A percentile compares a stretch with the other conserved stretches of the same genome.
Evolutionary conservation across 2,888 invertebrate genomes (phyloP).

Genomic region (Eupithecia pulchellata): DNA sequence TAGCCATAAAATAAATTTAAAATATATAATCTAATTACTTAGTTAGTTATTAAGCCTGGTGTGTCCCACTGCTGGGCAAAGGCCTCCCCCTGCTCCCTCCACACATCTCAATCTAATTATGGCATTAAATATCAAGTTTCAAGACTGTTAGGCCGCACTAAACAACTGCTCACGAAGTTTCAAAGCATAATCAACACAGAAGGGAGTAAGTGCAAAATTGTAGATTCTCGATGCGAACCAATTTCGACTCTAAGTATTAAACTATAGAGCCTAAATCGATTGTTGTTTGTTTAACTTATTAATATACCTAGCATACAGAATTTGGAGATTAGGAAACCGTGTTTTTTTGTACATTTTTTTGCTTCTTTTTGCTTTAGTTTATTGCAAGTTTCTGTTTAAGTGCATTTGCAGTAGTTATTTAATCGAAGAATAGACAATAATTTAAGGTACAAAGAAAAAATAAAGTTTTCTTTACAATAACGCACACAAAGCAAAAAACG

Average conservation of each 20-base stretch:
- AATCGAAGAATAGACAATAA: not conserved
- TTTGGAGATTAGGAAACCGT: conserved; percentile 79
- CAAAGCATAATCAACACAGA: conserved; percentile 57
- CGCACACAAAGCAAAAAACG: no score
- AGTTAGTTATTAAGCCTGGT: no score
- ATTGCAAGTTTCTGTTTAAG: conserved; percentile 5
- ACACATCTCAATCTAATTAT: no score
- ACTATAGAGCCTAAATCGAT: conserved; percentile 37
- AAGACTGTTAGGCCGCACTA: conserved; percentile 54
- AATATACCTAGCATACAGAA: conserved; percentile 75
- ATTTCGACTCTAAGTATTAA: conserved; percentile 45
- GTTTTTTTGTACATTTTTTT: conserved; percentile 60
- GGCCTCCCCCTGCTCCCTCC: no score
- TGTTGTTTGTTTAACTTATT: conserved; percentile 71
- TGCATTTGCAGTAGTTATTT: not conserved
- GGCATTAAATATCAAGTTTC: conserved; percentile 67
- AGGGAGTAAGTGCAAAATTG: conserved; percentile 62
- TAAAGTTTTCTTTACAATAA: no score
- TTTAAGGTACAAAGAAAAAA: not conserved
- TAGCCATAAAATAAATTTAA: conserved; percentile 7
- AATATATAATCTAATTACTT: not conserved
- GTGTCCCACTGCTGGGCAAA: no score
- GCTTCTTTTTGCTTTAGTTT: conserved; percentile 7
- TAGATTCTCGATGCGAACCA: conserved; percentile 39
- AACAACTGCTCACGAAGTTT: conserved; percentile 76